Evolutionary conservation across 2,888 invertebrate genomes (phyloP), one percentile per base, ranked within the genome.

Genomic region (Toxonevra muliebris): DNA sequence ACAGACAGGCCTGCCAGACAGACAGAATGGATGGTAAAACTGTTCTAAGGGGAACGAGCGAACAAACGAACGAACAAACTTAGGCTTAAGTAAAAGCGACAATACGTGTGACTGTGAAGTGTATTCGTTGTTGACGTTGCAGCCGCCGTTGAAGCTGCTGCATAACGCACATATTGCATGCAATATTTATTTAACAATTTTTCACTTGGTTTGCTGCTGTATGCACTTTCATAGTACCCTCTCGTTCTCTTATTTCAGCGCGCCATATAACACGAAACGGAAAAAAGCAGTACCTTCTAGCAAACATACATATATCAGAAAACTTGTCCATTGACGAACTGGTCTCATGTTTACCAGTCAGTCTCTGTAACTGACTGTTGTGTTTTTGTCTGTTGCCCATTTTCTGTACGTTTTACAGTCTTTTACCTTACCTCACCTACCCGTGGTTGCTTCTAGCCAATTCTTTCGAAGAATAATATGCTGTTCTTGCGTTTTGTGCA

Each of bases 381-480:
- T 58, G 40, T 7, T 12, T 20, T 15, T 8, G 8, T 15, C 48
- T 48, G 8, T 3, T 11, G 48, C 48, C 48, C 48, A 48, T 48
- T 48, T 17, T 15, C n/a, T 12, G 52, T 17, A 15, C 15, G 59
- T 59, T 41, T 40, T n/a, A 7, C 19, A 10, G 41, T 41, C 55
- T 30, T n/a, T 13, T 55, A 20, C 45, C 9, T 45, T 17, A 55
- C 8, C 43, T 3, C 30, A 48, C 57, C 52, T 42, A 48, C 12
- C 13, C 30, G n/a, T 11, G 15, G 48, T 13, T 50, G 15, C 40
- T 15, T 48, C 64, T 45, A 52, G 13, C 48, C 30, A 55, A 30
- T 65, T 52, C 65, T 59, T 65, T 65, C 53, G 59, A 43, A 58
- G 50, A 59, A 52, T 43, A 20, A 20, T 42, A 52, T 19, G 43